Conservation (phyloP, 2,888 invertebrate genomes). For the Eristalis intricaria region DNA sequence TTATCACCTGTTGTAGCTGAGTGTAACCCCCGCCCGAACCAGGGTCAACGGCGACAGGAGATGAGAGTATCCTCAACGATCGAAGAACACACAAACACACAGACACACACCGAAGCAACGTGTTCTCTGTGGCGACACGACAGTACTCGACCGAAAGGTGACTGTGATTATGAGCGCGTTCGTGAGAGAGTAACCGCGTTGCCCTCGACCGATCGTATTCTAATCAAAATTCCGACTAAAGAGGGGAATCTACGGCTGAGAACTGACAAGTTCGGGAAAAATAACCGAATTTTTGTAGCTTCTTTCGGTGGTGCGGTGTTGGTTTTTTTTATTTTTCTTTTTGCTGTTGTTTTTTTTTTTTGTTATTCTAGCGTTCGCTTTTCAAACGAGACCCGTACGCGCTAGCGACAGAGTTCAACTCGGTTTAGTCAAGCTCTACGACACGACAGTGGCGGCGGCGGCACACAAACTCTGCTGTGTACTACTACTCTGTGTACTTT, state of each 20-base stretch:
- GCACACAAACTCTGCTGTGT: conserved; percentile 33
- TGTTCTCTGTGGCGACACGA: conserved; percentile 5
- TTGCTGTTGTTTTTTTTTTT: neutral
- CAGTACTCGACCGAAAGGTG: conserved; percentile 29
- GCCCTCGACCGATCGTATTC: conserved; percentile 72
- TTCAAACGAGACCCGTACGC: conserved; percentile 58
- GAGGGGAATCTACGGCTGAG: conserved; percentile 54
- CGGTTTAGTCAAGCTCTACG: conserved; percentile 66
- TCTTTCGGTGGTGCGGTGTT: neutral
- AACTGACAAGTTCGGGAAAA: conserved; percentile 37
- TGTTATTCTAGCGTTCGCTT: neutral
- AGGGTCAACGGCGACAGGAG: conserved; percentile 24
- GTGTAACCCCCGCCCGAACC: neutral
- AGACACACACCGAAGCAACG: neutral
- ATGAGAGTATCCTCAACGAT: conserved; percentile 13
- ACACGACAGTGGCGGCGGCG: conserved; percentile 62
- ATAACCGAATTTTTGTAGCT: conserved; percentile 1
- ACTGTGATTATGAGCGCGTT: conserved; percentile 22
- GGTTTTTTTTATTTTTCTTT: neutral
- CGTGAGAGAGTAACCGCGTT: conserved; percentile 42
- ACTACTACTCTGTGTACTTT: conserved; percentile 14
- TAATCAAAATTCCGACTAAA: conserved; percentile 73
- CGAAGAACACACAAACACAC: neutral
- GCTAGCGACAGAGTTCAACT: conserved; percentile 66
- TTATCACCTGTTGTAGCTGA: conserved; percentile 24